Evolutionary conservation across 2,797 vertebrate species (phyloP), one percentile per base, ranked within the genome.

Genomic region (Erithacus rubecula): DNA sequence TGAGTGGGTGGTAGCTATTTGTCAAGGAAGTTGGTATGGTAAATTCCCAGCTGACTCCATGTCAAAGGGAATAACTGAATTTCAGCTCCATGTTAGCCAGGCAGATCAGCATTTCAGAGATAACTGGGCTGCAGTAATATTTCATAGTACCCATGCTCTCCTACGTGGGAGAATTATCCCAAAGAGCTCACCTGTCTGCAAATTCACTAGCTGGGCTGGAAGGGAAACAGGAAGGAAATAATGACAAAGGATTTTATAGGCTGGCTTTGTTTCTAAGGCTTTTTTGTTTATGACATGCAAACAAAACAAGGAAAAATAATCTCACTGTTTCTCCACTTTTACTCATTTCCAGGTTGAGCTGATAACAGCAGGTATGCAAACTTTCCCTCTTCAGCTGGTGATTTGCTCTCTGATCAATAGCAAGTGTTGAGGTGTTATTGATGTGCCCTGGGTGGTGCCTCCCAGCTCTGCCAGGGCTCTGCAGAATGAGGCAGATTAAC

Each of bases 1-100:
- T 84, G 87, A 91, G 89, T 90, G 72, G 63, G 72, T 47, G 86
- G 83, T 76, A 95, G 84, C 49, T 77, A 62, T 96, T 96, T 89
- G 79, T 93, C 92, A 94, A 65, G 86, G 75, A 95, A 87, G 77
- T 92, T 96, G 65, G 82, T 83, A 75, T 95, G 84, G 68, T 76
- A 90, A 91, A 93, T 94, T 95, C 90, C 84, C 62, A 55, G 6
- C 55, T 74, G 90, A 91, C 68, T 92, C 36, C 49, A 83, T 41
- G 83, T 96, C 87, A 83, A 88, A 90, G 81, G 51, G 64, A 96
- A 70, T 80, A 91, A 90, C 81, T 85, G 92, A 82, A 81, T 81
- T 94, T 91, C 18, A 44, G 63, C 55, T 93, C 83, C 64, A 18
- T 22, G 39, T 59, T 90, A 89, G 79, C 71, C 72, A 83, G 91